Conservation (phyloP, 2,113 vertebrate genomes). For the Platichthys stellatus region DNA sequence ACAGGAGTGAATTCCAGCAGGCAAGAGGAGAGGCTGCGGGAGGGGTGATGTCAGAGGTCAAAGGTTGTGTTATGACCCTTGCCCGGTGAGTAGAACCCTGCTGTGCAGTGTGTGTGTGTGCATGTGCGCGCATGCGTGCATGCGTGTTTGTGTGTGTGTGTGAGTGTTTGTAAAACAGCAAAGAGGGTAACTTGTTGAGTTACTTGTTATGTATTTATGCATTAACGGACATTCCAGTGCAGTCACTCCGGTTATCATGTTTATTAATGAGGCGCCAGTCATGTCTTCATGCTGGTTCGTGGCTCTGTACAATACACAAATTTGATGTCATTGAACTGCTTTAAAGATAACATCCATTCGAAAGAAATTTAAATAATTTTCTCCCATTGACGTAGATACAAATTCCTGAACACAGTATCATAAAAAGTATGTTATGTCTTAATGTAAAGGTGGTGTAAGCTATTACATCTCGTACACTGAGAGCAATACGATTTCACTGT, state of each 20-base stretch:
- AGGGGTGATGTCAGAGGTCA: constrained; percentile 61
- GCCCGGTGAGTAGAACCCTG: constrained; percentile 56
- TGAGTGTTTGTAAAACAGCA: constrained; percentile 2
- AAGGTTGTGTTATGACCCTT: constrained; percentile 65
- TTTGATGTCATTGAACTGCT: background rate
- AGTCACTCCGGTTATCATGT: constrained; percentile 32
- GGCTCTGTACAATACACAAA: background rate
- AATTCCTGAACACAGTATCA: background rate
- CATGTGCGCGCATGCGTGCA: background rate
- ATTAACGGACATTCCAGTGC: constrained; percentile 37
- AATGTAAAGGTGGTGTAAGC: background rate
- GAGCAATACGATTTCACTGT: background rate
- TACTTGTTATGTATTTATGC: constrained; percentile 43
- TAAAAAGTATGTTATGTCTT: background rate
- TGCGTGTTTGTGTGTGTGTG: constrained; percentile 6
- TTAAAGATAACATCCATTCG: background rate
- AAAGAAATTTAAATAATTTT: background rate
- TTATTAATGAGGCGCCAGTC: constrained; percentile 18
- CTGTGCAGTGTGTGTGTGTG: constrained; percentile 48
- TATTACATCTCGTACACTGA: background rate
- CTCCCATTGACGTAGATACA: background rate
- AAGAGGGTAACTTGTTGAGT: constrained; percentile 10
- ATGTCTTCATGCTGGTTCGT: background rate
- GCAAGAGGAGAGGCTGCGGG: constrained; percentile 35
- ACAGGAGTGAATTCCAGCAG: constrained; percentile 74